These are phyloP conservation scores for Onthophagus sagittarius DNA, from an alignment of 2,888 invertebrate species.

Conservation along the genomic window DNA sequence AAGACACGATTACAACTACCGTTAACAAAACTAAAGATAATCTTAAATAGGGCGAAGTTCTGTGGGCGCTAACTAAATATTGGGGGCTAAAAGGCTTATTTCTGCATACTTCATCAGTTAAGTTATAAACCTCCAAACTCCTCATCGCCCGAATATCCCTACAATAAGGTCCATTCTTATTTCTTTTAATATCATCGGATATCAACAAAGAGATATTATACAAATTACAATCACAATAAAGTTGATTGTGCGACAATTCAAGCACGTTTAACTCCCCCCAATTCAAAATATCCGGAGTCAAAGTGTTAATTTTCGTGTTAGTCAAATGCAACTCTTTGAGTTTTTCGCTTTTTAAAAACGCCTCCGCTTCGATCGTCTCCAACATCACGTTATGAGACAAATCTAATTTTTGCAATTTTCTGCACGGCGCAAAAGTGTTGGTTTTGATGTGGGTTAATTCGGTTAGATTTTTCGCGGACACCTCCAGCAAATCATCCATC, in stretches of 20 bases:
- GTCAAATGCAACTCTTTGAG: conserved; percentile 61
- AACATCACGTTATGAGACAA: conserved; percentile 38
- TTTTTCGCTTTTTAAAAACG: conserved; percentile 53
- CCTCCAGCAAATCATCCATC: conserved; percentile 52
- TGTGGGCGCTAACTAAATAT: conserved; percentile 10
- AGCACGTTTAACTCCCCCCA: conserved; percentile 56
- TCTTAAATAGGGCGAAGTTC: conserved; percentile 31
- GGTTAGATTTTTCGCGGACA: conserved; percentile 60
- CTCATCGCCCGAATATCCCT: conserved; percentile 33
- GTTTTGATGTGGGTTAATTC: conserved; percentile 52
- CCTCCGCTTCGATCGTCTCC: conserved; percentile 55
- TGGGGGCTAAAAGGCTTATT: conserved; percentile 14
- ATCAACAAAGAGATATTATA: conserved; percentile 40
- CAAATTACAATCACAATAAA: conserved; percentile 61
- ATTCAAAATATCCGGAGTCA: conserved; percentile 53
- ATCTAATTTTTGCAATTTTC: conserved; percentile 37
- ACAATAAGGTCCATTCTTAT: conserved; percentile 39
- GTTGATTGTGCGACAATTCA: conserved; percentile 60
- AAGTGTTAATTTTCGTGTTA: conserved; percentile 56
- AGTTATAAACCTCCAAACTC: conserved; percentile 32
- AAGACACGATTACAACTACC: conserved; percentile 32
- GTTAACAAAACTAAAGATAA: conserved; percentile 36
- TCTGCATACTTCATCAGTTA: conserved; percentile 33
- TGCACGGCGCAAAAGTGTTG: conserved; percentile 39
- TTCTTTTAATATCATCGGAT: conserved; percentile 32